phyloP scores from a whole-genome alignment of 1,140 invertebrate genomes.

The Probaryconus sp. region DNA sequence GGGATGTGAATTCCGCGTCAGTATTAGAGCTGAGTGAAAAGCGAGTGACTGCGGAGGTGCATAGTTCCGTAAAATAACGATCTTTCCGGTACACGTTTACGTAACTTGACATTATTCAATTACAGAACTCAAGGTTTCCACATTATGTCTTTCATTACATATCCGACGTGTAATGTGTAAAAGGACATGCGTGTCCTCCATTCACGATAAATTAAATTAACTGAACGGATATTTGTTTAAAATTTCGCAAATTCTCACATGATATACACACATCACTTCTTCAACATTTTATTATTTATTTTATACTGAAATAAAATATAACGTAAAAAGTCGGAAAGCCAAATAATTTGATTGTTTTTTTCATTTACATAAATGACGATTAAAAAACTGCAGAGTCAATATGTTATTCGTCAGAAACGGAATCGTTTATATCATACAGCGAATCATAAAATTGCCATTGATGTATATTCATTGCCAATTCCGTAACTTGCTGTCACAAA shows the following conservation, averaged over 20 bases:
- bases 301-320: too few species aligned
- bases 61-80: constrained; percentile 61
- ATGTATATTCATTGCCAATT: constrained; percentile 60
- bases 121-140: constrained; percentile 65
- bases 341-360: constrained; percentile 2
- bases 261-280: too few species aligned
- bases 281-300: too few species aligned
- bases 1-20: constrained; percentile 54
- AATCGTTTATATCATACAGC: constrained; percentile 24
- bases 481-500: constrained; percentile 44
- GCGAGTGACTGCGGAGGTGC: constrained; percentile 49
- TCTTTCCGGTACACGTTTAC: constrained; percentile 64
- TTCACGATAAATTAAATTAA: constrained; percentile 19
- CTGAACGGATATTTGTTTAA: constrained; percentile 41
- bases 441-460: constrained; percentile 59
- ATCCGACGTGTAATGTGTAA: constrained; percentile 43
- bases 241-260: background rate
- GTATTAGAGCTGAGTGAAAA: constrained; percentile 53
- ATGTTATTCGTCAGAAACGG: constrained; percentile 22
- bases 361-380: constrained; percentile 29
- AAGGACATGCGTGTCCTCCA: constrained; percentile 38
- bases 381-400: constrained; percentile 34
- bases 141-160: constrained; percentile 56
- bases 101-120: constrained; percentile 66
- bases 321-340: constrained; percentile 18